phyloP scores from a whole-genome alignment of 53 echinoderm and acorn worm genomes.

The Antedon mediterranea region DNA sequence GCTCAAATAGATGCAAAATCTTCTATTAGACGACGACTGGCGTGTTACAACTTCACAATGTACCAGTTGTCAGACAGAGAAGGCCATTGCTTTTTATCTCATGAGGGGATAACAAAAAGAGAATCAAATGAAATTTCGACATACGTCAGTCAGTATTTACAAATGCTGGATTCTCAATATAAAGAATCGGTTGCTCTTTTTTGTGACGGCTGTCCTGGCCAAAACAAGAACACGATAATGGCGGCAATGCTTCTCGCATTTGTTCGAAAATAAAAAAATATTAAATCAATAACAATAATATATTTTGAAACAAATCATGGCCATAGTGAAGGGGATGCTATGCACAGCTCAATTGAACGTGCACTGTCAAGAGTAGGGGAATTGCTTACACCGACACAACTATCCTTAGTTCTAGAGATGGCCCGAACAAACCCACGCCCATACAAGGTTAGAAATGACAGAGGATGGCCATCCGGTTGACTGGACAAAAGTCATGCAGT shows the following conservation, averaged over 20 bases:
- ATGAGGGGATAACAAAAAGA: slow-evolving; percentile 12
- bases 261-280: not conserved
- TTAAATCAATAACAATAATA: too few species aligned
- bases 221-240: slow-evolving; percentile 21
- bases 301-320: slow-evolving; percentile 17
- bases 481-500: too few species aligned
- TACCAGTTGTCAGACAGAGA: slow-evolving; percentile 7
- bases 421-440: too few species aligned
- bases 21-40: slow-evolving; percentile 19
- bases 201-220: slow-evolving; percentile 19
- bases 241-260: slow-evolving; percentile 12
- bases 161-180: not conserved
- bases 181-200: slow-evolving; percentile 1
- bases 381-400: too few species aligned
- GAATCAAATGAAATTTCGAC: slow-evolving; percentile 8
- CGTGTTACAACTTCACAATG: slow-evolving; percentile 30
- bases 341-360: slow-evolving; percentile 14
- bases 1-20: too few species aligned
- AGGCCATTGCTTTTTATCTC: slow-evolving; percentile 13
- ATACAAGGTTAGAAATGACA: too few species aligned
- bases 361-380: not conserved
- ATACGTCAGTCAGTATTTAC: not conserved
- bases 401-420: too few species aligned
- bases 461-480: too few species aligned
- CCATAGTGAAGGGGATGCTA: slow-evolving; percentile 15